A percentile compares a stretch with the other conserved stretches of the same genome.
phyloP scores from a whole-genome alignment of 2,113 vertebrate genomes.

The Malurus alboscapulatus region DNA sequence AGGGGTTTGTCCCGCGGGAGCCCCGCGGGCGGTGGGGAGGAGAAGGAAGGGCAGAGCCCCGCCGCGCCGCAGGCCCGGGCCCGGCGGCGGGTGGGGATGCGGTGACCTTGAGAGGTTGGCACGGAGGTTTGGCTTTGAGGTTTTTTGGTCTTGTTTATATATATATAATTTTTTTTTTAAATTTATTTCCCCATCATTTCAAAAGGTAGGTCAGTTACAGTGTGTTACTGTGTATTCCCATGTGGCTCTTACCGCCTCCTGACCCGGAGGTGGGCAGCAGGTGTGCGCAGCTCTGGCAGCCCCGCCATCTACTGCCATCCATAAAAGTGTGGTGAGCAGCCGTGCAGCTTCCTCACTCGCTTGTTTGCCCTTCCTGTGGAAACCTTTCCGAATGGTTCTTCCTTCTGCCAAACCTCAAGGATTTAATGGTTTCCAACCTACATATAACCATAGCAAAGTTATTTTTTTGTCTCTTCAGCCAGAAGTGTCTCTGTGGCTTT shows the following conservation, averaged over 20 bases:
- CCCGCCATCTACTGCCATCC: rapidly evolving
- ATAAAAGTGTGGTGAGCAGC: rapidly evolving
- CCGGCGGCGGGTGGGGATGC: neutral
- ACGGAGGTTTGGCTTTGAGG: neutral
- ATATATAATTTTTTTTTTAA: neutral
- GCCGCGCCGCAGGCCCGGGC: neutral
- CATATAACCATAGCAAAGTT: neutral
- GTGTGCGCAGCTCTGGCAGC: neutral
- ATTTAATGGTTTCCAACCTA: neutral
- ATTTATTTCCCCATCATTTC: rapidly evolving
- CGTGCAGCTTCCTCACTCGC: rapidly evolving
- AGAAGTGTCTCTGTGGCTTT: neutral
- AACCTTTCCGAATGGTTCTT: neutral
- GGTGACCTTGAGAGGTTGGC: neutral
- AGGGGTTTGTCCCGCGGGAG: neutral
- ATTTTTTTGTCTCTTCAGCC: neutral
- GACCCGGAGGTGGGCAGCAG: neutral
- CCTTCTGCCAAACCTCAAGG: neutral
- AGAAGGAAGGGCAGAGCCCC: neutral
- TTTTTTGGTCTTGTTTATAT: neutral
- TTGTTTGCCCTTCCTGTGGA: neutral
- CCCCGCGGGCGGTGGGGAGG: neutral
- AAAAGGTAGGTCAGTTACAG: rapidly evolving
- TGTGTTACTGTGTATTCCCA: rapidly evolving
- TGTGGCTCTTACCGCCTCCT: rapidly evolving